Conservation (phyloP, 2,113 vertebrate species). For the Reinhardtius hippoglossoides region DNA sequence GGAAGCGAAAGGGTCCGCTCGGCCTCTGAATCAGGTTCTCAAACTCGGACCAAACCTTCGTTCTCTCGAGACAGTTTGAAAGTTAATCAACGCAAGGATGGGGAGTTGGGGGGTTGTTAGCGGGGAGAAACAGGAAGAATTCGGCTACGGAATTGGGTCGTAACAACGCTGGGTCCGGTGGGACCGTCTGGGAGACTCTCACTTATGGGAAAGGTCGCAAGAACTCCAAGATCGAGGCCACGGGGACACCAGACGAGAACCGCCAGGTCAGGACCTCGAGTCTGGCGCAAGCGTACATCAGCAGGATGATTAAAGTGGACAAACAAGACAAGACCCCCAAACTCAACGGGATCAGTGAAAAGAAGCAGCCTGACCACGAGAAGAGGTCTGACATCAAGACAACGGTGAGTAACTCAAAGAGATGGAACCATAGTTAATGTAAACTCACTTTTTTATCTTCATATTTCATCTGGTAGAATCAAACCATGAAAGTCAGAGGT, state of each 20-base stretch:
- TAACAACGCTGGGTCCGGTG: constrained; percentile 71
- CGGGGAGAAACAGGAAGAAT: constrained; percentile 90
- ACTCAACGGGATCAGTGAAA: constrained; percentile 64
- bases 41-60: constrained; percentile 81
- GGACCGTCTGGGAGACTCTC: constrained; percentile 86
- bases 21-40: constrained; percentile 84
- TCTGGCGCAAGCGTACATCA: constrained; percentile 90
- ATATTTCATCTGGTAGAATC: not conserved
- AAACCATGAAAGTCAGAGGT: not conserved
- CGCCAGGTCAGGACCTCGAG: constrained; percentile 74
- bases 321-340: constrained; percentile 89
- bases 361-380: constrained; percentile 81
- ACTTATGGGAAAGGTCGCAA: constrained; percentile 89
- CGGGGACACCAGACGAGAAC: constrained; percentile 80
- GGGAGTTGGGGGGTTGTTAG: constrained; percentile 75
- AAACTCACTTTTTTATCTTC: not conserved
- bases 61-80: constrained; percentile 79
- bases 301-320: constrained; percentile 96
- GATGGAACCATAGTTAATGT: not conserved
- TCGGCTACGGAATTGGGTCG: constrained; percentile 86
- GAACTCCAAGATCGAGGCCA: constrained; percentile 82
- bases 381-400: constrained; percentile 82
- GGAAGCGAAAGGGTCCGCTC: constrained; percentile 87
- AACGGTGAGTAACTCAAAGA: constrained; percentile 83
- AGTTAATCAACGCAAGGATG: constrained; percentile 83